Percentiles rank a stretch among this genome's conserved stretches.
Conservation (phyloP, 1,140 invertebrate genomes). For the Drosophila rhopaloa region DNA sequence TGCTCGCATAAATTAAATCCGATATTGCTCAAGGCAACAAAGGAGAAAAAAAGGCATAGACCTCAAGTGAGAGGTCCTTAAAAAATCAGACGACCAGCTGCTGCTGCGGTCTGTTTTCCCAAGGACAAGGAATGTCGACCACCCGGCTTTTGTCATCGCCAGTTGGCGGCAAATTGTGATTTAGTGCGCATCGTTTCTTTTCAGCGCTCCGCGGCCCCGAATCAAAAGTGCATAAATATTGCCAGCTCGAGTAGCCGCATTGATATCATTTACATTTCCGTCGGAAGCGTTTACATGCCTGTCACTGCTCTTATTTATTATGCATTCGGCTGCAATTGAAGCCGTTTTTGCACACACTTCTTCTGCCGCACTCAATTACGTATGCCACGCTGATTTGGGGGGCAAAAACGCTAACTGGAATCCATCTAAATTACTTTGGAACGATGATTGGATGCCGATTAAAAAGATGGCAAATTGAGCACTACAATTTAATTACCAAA, state of each 20-base stretch:
- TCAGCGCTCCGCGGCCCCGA: slow-evolving; percentile 16
- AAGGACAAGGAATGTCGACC: slow-evolving; percentile 11
- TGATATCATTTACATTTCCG: slow-evolving; percentile 62
- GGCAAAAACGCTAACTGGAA: slow-evolving; percentile 43
- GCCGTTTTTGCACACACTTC: slow-evolving; percentile 9
- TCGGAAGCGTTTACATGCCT: slow-evolving; percentile 53
- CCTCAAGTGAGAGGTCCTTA: not conserved
- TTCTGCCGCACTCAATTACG: slow-evolving; percentile 2
- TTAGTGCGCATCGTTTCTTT: slow-evolving; percentile 30
- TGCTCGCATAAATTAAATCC: slow-evolving; percentile 50
- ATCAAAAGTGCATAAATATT: slow-evolving; percentile 64
- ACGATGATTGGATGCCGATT: slow-evolving; percentile 42
- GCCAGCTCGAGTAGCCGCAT: slow-evolving; percentile 30
- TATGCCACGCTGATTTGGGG: slow-evolving; percentile 3
- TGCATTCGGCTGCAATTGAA: slow-evolving; percentile 39
- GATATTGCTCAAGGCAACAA: slow-evolving; percentile 10
- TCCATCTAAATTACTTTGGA: slow-evolving; percentile 57
- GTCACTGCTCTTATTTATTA: slow-evolving; percentile 48
- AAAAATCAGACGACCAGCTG: slow-evolving; percentile 33
- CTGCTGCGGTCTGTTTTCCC: slow-evolving; percentile 25
- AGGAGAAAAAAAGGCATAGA: slow-evolving; percentile 6
- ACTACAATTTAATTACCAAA: slow-evolving; percentile 76
- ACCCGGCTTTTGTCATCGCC: slow-evolving; percentile 32
- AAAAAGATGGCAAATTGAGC: slow-evolving; percentile 65
- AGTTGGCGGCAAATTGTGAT: slow-evolving; percentile 49